phyloP scores from a whole-genome alignment of 2,797 vertebrate species.

The Lepus townsendii region DNA sequence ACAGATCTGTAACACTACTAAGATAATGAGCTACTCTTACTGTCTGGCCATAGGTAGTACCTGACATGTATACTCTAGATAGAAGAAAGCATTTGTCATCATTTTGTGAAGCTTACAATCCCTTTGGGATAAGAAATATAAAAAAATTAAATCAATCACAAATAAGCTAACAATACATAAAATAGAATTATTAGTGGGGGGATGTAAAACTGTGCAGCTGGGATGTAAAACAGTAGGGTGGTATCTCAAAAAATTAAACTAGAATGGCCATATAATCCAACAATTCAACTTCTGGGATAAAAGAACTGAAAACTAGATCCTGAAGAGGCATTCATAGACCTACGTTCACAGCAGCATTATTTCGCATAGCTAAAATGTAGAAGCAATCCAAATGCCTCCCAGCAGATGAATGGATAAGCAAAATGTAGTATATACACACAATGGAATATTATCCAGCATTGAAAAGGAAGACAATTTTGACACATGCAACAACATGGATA shows the following conservation, averaged over 20 bases:
- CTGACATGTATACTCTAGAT: background rate
- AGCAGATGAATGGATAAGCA: background rate
- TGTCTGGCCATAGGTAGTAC: background rate
- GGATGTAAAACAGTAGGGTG: background rate
- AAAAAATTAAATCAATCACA: background rate
- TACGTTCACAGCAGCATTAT: background rate
- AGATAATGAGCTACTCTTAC: slow-evolving; percentile 11
- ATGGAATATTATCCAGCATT: background rate
- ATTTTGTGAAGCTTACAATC: background rate
- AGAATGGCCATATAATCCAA: background rate
- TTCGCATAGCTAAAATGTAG: background rate
- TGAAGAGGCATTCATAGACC: background rate
- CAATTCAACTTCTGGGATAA: background rate
- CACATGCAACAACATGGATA: background rate
- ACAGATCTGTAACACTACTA: slow-evolving; percentile 3
- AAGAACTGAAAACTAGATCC: background rate
- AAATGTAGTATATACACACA: background rate
- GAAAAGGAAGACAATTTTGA: slow-evolving; percentile 31
- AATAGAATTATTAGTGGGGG: background rate
- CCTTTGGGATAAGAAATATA: background rate
- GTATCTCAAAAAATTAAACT: background rate
- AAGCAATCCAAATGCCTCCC: background rate
- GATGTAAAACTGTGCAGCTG: background rate
- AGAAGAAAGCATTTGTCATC: background rate
- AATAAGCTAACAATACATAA: background rate